Evolutionary conservation across 2,797 vertebrate genomes (phyloP).

Genomic region (Anabas testudineus): DNA sequence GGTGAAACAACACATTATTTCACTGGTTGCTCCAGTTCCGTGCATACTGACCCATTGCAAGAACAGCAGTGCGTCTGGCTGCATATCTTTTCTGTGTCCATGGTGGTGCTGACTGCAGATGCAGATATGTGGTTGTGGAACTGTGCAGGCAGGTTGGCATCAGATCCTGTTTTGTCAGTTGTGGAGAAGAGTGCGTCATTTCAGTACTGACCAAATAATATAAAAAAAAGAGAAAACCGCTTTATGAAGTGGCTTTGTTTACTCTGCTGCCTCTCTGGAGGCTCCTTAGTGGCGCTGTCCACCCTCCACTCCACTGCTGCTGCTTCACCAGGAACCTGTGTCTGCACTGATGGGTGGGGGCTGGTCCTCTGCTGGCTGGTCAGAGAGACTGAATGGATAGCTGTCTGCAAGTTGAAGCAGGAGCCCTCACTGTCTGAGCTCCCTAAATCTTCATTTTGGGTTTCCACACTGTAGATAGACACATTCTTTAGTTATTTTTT

Average conservation of each 20-base stretch:
- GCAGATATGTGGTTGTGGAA: slow-evolving; percentile 49
- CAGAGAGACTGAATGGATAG: slow-evolving; percentile 59
- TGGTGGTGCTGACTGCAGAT: slow-evolving; percentile 42
- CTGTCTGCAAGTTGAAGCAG: slow-evolving; percentile 73
- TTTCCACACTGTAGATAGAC: slow-evolving; percentile 40
- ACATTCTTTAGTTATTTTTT: neutral
- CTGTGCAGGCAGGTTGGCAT: slow-evolving; percentile 20
- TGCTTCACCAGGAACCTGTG: slow-evolving; percentile 40
- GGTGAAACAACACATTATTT: neutral
- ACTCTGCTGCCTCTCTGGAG: slow-evolving; percentile 54
- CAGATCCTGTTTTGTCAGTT: slow-evolving; percentile 43
- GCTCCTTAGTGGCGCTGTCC: slow-evolving; percentile 64
- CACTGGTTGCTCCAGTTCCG: neutral
- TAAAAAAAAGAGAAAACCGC: neutral
- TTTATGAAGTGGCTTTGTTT: neutral
- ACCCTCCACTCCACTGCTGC: slow-evolving; percentile 67
- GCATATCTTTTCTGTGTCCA: slow-evolving; percentile 52
- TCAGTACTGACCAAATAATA: neutral
- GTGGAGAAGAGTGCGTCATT: neutral
- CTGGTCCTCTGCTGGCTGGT: slow-evolving; percentile 18
- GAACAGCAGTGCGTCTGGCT: slow-evolving; percentile 68
- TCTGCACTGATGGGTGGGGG: slow-evolving; percentile 27
- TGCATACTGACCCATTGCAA: slow-evolving; percentile 78
- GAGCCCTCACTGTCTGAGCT: slow-evolving; percentile 77
- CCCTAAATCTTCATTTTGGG: slow-evolving; percentile 57